Conservation (phyloP, 2,797 vertebrate species). For the Benthosema pterotum region DNA sequence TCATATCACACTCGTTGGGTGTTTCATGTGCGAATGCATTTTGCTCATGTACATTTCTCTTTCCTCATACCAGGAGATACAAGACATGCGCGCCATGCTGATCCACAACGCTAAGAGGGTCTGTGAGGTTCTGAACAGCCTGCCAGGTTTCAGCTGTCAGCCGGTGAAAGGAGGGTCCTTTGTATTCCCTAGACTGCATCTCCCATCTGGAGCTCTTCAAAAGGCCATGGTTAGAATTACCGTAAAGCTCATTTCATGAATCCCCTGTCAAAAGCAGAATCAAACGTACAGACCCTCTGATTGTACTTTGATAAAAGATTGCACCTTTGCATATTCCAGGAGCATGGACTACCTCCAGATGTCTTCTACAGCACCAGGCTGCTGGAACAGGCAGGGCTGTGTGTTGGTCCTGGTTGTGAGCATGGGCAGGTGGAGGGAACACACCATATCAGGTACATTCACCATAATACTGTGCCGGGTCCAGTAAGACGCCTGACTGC, state of each 20-base stretch:
- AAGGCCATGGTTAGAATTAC: conserved; percentile 68
- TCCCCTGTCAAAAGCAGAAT: background rate
- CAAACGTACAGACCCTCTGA: too few relatives aligned
- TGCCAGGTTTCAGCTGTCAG: conserved; percentile 71
- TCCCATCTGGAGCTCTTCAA: conserved; percentile 65
- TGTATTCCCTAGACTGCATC: conserved; percentile 68
- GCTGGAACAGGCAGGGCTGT: conserved; percentile 76
- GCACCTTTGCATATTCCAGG: conserved; percentile 50
- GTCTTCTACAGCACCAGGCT: conserved; percentile 74
- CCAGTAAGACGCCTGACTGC: too few relatives aligned
- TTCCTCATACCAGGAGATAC: conserved; percentile 64
- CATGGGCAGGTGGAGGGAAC: conserved; percentile 69
- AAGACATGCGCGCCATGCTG: conserved; percentile 44
- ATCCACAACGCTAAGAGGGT: conserved; percentile 51
- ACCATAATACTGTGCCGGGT: too few relatives aligned
- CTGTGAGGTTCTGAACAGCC: conserved; percentile 53
- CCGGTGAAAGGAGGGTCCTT: conserved; percentile 69
- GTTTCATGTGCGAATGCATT: too few relatives aligned
- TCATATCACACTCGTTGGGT: too few relatives aligned
- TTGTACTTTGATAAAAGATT: background rate
- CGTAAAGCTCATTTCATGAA: background rate
- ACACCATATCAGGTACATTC: conserved; percentile 81
- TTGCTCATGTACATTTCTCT: too few relatives aligned
- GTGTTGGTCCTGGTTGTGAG: conserved; percentile 62
- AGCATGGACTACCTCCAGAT: conserved; percentile 71